Evolutionary conservation across 2,797 vertebrate species (phyloP).

Genomic region (Rhynchonycteris naso): DNA sequence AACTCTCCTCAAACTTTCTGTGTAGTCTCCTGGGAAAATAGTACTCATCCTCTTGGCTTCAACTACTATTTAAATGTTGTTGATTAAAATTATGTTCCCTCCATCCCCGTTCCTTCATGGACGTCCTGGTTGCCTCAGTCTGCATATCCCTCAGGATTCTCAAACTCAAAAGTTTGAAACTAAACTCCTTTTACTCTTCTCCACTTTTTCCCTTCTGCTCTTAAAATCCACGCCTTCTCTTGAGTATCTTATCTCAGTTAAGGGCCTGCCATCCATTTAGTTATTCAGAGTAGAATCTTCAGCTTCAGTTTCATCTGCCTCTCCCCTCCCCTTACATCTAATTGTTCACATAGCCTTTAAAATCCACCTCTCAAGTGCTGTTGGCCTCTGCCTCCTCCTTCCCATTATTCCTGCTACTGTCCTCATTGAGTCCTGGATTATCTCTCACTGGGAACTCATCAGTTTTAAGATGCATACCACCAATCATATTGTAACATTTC

Average conservation of each 20-base stretch:
- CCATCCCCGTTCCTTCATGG: not conserved
- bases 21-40: not conserved
- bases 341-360: not conserved
- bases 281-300: slow-evolving; percentile 3
- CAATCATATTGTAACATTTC: not conserved
- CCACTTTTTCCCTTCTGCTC: not conserved
- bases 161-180: not conserved
- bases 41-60: not conserved
- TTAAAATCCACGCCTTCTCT: not conserved
- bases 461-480: not conserved
- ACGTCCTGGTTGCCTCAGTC: not conserved
- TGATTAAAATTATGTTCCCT: not conserved
- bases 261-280: not conserved
- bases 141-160: not conserved
- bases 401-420: not conserved
- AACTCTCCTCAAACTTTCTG: not conserved
- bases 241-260: not conserved
- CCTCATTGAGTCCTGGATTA: not conserved
- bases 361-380: not conserved
- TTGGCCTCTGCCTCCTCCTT: not conserved
- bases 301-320: too few species aligned
- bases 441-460: not conserved
- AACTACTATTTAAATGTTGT: not conserved
- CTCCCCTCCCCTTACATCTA: not conserved
- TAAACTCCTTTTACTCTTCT: not conserved